A percentile compares a stretch with the other conserved stretches of the same genome.
Conservation (phyloP, 2,113 vertebrate genomes). For the Chaetura pelagica region DNA sequence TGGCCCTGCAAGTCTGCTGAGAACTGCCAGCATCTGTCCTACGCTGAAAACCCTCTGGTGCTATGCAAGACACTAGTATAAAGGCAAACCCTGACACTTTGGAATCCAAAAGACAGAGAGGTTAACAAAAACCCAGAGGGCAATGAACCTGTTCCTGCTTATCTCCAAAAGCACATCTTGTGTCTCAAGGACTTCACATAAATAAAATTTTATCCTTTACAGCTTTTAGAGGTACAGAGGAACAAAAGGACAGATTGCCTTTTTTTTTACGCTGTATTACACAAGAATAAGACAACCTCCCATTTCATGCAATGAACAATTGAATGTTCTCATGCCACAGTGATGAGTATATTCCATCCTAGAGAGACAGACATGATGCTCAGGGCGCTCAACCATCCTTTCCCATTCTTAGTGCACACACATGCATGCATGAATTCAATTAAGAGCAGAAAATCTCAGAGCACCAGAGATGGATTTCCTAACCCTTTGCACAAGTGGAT, state of each 20-base stretch:
- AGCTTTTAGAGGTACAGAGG: conserved; percentile 13
- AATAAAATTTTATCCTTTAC: conserved; percentile 45
- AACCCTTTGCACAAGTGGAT: conserved; percentile 9
- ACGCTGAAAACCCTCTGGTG: neutral
- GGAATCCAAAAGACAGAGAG: conserved; percentile 12
- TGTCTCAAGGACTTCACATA: conserved; percentile 42
- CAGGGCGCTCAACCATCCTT: neutral
- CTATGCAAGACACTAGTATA: neutral
- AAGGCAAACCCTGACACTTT: neutral
- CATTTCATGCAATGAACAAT: neutral
- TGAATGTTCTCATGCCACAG: conserved; percentile 15
- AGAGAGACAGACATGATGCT: conserved; percentile 12
- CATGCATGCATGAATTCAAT: conserved; percentile 35
- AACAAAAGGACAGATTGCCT: conserved; percentile 59
- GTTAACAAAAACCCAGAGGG: conserved; percentile 40
- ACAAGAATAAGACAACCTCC: conserved; percentile 48
- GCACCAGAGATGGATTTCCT: conserved; percentile 18
- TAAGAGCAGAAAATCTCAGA: conserved; percentile 45
- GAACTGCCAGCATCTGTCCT: conserved; percentile 13
- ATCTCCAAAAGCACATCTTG: conserved; percentile 59
- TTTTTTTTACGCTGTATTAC: conserved; percentile 46
- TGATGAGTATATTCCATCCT: conserved; percentile 40
- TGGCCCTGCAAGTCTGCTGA: neutral
- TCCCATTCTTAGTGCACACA: conserved; percentile 4
- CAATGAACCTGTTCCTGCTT: conserved; percentile 47